Conservation (phyloP, 2,113 vertebrate species). For the Trematocara nigrifrons region DNA sequence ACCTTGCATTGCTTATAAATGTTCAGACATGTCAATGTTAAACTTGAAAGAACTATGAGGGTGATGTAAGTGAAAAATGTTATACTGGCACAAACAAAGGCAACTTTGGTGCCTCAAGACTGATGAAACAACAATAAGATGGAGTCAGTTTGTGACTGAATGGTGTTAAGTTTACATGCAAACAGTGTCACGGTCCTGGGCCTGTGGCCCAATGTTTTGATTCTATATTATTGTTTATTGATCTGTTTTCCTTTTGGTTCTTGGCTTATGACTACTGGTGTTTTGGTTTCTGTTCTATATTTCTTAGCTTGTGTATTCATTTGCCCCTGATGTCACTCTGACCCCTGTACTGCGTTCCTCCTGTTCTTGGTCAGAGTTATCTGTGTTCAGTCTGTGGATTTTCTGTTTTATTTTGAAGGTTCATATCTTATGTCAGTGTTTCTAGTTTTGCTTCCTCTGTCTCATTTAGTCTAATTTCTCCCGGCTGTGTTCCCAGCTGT, state of each 20-base stretch:
- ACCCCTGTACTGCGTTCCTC: background rate
- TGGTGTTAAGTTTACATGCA: background rate
- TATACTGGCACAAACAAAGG: background rate
- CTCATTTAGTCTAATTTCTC: no score
- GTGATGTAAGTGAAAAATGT: background rate
- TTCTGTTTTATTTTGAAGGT: background rate
- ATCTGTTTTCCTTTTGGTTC: background rate
- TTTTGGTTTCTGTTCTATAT: background rate
- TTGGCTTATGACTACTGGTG: background rate
- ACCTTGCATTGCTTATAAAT: background rate
- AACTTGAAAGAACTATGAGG: background rate
- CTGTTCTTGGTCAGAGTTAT: background rate
- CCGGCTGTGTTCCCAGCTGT: no score
- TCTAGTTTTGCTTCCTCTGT: no score
- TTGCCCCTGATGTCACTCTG: fast-evolving
- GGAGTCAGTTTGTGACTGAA: background rate
- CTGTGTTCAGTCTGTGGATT: background rate
- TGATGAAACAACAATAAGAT: background rate
- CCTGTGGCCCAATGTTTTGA: no score
- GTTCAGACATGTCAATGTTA: background rate
- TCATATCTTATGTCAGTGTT: background rate
- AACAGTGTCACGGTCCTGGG: background rate
- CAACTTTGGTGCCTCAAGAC: background rate
- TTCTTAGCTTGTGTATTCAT: background rate
- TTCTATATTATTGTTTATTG: no score